Evolutionary conservation across 1,140 invertebrate genomes (phyloP), one percentile per base, ranked within the genome.

Genomic region (Amphibalanus amphitrite): DNA sequence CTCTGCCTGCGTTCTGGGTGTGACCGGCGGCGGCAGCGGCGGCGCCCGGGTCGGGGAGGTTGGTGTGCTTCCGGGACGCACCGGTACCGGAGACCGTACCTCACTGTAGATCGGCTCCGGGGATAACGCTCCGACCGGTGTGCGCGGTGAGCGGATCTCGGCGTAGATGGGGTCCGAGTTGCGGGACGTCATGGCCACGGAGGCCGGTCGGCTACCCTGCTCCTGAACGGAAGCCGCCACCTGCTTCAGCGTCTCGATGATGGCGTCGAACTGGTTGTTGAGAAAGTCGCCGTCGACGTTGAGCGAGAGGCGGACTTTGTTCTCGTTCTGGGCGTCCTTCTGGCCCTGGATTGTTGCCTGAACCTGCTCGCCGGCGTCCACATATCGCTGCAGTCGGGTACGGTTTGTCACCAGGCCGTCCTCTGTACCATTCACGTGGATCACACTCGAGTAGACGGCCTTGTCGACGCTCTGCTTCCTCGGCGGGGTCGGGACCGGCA

Each of bases 211-310:
- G 38, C 26, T 69, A 70, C 15, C 73, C 73, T 25, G 73, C 71
- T 38, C 47, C 13, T 72, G 72, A 0, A 74, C 73, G 0, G 73
- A 74, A 30, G 73, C 73, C 0, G 73, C 73, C 64, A 74, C 73
- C 29, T 72, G 72, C 73, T 74, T 74, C 65, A 74, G 73, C 10
- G 73, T 74, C 64, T 72, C 73, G 29, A 74, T 74, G 29, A 74
- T 74, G 67, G 73, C 73, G 28, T 74, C 73, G 33, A 74, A 74
- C 67, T 72, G 71, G 69, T 74, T 71, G 28, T 68, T 71, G 28
- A 74, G 59, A 15, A 74, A 71, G 47, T 72, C 73, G 23, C 73
- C 73, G 26, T 72, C 73, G 28, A 74, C 70, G 28, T 64, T 70
- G 28, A 74, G 71, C 17, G 47, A 59, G 6, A 59, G 47, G 10